Conservation (phyloP, 2,888 invertebrate species). For the Unio pictorum region DNA sequence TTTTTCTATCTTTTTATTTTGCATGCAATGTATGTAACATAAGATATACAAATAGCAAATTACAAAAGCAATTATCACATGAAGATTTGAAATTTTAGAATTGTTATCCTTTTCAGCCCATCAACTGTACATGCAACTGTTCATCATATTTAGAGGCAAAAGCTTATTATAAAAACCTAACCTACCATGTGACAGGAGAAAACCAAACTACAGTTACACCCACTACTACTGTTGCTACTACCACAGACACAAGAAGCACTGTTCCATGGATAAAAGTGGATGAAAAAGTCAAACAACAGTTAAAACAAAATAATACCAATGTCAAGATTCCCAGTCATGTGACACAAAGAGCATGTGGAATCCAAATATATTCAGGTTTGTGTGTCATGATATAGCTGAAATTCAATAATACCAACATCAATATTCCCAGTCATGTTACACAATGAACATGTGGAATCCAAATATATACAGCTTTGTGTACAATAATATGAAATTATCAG, state of each 20-base stretch:
- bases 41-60: too few relatives aligned
- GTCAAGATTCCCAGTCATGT: not conserved
- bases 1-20: too few relatives aligned
- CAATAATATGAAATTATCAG: too few relatives aligned
- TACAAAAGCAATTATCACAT: too few relatives aligned
- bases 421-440: not conserved
- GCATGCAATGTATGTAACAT: too few relatives aligned
- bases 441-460: slow-evolving; percentile 39
- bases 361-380: slow-evolving; percentile 33
- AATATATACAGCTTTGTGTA: slow-evolving; percentile 22
- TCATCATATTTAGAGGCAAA: slow-evolving; percentile 6
- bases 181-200: slow-evolving; percentile 8
- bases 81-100: too few relatives aligned
- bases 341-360: slow-evolving; percentile 31
- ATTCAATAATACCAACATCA: slow-evolving; percentile 1
- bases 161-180: slow-evolving; percentile 3
- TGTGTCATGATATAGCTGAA: too few relatives aligned
- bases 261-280: slow-evolving; percentile 6
- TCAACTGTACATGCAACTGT: slow-evolving; percentile 26
- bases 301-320: not conserved
- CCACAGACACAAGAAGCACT: not conserved
- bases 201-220: slow-evolving; percentile 1
- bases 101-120: not conserved
- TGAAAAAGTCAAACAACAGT: not conserved
- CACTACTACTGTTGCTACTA: slow-evolving; percentile 1